Base-by-base conservation (phyloP, 2,797 vertebrate genomes). In the Schizopygopsis malacanthus region DNA sequence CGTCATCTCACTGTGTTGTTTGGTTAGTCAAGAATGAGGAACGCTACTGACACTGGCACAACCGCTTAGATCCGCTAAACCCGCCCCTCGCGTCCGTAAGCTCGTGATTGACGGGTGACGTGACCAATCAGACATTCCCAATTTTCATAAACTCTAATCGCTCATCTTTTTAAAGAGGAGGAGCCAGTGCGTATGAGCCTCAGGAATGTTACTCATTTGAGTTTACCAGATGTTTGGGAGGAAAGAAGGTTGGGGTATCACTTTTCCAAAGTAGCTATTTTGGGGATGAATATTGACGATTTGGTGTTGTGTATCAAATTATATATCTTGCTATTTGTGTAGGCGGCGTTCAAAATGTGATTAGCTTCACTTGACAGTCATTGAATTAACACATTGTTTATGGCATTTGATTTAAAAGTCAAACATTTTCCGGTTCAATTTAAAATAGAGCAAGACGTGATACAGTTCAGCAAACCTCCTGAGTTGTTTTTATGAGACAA, bases 31-130 rank as follows among this genome's bases (percentile, higher is more conserved):
- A 91, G 89, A 88, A 91, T 25, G 80, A 85, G 72, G 83, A 91
- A 93, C 90, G 92, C 90, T 85, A 87, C 71, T 93, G 93, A 93
- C 92, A 94, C 90, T 81, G 83, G 90, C 89, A 25, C 94, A 93
- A 90, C 94, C 93, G 91, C 81, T 87, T 43, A 50, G 86, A 15
- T 11, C 78, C 20, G 1, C 63, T 22, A 50, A 6, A 85, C 90
- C 86, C 92, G 90, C 65, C 93, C 92, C 79, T 82, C 81, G 0
- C 63, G 76, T 78, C 81, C 84, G 83, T 81, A 4, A 28, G 50
- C 69, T 7, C 56, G 0, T 90, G 93, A 95, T 13, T 89, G 93
- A 93, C 89, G 82, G 43, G 37, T 52, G 1, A 2, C 0, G 25
- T 43, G 54, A 39, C 94, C 93, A 94, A 95, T 95, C 87, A 4